phyloP scores from a whole-genome alignment of 2,113 vertebrate species.

The Haplotaxodon microlepis region DNA sequence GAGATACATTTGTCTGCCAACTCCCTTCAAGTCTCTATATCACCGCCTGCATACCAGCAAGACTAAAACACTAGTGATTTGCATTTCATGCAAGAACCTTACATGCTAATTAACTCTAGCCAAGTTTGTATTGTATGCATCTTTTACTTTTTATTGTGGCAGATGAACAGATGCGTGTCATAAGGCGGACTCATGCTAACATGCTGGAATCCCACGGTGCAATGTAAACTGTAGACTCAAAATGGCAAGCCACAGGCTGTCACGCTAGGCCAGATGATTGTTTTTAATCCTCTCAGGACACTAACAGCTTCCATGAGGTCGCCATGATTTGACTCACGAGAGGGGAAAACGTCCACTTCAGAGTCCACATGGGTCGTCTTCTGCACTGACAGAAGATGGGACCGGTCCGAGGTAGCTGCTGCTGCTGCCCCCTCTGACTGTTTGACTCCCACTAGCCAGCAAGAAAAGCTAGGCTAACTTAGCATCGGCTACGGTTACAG shows the following conservation, averaged over 20 bases:
- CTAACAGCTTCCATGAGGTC: not conserved
- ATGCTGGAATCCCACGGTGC: not conserved
- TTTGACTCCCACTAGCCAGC: not conserved
- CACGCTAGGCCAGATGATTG: constrained; percentile 24
- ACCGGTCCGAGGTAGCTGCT: not conserved
- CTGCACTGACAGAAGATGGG: not conserved
- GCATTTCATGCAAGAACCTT: not conserved
- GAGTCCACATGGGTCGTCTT: not conserved
- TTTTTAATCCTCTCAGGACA: constrained; percentile 5
- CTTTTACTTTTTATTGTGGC: not conserved
- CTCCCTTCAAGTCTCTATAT: not conserved
- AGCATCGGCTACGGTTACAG: constrained; percentile 9
- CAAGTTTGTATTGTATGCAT: not conserved
- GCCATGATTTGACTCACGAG: not conserved
- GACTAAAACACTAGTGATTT: not conserved
- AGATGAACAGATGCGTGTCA: not conserved
- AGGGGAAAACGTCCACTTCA: not conserved
- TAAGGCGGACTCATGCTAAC: not conserved
- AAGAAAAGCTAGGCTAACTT: constrained; percentile 22
- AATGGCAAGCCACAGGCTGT: not conserved
- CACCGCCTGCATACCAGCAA: not conserved
- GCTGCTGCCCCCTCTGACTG: not conserved
- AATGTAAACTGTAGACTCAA: not conserved
- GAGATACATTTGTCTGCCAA: not conserved
- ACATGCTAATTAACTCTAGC: not conserved